Evolutionary conservation across 2,888 invertebrate genomes (phyloP).

Genomic region (Cryptus armator): DNA sequence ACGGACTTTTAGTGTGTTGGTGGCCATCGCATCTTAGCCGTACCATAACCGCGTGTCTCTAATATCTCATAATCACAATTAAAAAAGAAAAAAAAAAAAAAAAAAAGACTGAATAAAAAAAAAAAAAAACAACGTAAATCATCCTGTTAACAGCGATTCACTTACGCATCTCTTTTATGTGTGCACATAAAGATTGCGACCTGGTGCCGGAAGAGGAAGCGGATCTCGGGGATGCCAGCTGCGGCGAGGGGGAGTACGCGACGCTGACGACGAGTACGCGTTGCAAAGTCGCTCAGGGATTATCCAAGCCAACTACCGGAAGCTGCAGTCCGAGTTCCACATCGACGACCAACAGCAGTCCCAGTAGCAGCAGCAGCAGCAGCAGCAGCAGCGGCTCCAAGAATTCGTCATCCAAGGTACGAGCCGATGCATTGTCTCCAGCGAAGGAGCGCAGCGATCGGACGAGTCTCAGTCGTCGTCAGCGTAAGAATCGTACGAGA

Average conservation of each 20-base stretch:
- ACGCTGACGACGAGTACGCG: constrained; percentile 48
- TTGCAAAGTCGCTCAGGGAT: constrained; percentile 44
- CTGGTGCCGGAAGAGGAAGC: constrained; percentile 85
- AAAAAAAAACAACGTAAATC: constrained; percentile 48
- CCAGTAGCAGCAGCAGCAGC: constrained; percentile 10
- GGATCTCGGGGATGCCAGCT: constrained; percentile 82
- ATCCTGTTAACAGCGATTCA: constrained; percentile 62
- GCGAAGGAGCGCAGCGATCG: constrained; percentile 85
- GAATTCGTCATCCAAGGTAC: constrained; percentile 81
- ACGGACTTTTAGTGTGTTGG: constrained; percentile 69
- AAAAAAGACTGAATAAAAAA: constrained; percentile 28
- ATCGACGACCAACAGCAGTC: constrained; percentile 15
- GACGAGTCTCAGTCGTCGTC: constrained; percentile 86
- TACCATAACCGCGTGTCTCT: constrained; percentile 51
- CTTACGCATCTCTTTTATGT: constrained; percentile 81
- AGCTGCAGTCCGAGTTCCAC: constrained; percentile 18
- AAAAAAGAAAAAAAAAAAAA: constrained; percentile 41
- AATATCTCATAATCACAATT: constrained; percentile 29
- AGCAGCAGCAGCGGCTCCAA: background rate
- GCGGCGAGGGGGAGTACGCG: constrained; percentile 79
- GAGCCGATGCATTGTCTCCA: constrained; percentile 85
- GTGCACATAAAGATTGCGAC: constrained; percentile 82
- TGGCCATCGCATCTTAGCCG: constrained; percentile 63
- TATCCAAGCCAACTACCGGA: constrained; percentile 22
- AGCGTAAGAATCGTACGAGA: constrained; percentile 86